Evolutionary conservation across 64 coral and sea anemone species (phyloP), one percentile per base, ranked within the genome.

Genomic region (Stylophora pistillata): DNA sequence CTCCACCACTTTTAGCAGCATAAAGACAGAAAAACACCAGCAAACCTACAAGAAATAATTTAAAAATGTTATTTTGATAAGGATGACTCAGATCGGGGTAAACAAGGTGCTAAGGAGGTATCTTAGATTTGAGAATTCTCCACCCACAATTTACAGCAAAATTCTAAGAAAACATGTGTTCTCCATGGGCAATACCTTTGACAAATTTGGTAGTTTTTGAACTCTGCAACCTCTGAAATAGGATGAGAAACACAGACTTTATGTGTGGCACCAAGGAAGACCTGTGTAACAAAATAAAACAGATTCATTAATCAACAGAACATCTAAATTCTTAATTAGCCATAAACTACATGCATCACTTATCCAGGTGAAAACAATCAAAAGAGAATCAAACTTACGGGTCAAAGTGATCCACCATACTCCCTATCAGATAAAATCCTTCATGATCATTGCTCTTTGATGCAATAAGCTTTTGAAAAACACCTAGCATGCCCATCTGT

Each of bases 131-230:
- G 10, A 13, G 55, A 71, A 71, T 47, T 47, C 37, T 47, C 37
- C 37, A 47, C 37, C 37, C 3, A 47, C 37, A 47, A 47, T 47
- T 47, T 47, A 47, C 3, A 47, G 37, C 37, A 4, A 47, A 47
- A 3, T 47, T 47, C 37, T 47, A 47, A 47, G 37, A 47, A 47
- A 47, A 47, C 37, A 9, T 4, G 54, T 71, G 69, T 16, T 5
- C 9, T 20, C 53, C 37, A 1, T 23, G n/a, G 41, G 26, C 31
- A 34, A 89, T 72, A 98, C 96, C 94, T 88, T 95, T 98, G 1
- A 98, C 78, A 91, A 92, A 98, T 85, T 98, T 98, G 77, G 96
- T 98, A 30, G 96, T 99, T 79, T 99, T 99, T 13, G 97, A 99
- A 55, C 86, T 95, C 30, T 95, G 94, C 31, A 99, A 81, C 27